A percentile compares a stretch with the other conserved stretches of the same genome.
phyloP scores from a whole-genome alignment of 1,140 invertebrate species.

The Caenorhabditis remanei region DNA sequence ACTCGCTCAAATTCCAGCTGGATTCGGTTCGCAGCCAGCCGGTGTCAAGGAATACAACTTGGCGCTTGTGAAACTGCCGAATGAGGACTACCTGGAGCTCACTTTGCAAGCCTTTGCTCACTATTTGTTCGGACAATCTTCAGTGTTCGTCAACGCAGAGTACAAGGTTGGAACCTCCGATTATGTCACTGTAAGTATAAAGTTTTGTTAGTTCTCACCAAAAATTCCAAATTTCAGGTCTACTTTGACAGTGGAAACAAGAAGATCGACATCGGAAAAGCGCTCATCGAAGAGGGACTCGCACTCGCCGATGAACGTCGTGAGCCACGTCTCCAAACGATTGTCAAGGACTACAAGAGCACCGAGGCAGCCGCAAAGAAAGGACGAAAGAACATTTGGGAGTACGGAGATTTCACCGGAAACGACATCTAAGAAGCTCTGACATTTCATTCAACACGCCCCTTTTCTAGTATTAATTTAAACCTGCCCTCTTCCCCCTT shows the following conservation, averaged over 20 bases:
- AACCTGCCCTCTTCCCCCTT: neutral
- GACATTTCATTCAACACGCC: too few species aligned
- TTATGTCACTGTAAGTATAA: conserved; percentile 70
- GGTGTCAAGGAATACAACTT: conserved; percentile 89
- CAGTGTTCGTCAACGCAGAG: conserved; percentile 82
- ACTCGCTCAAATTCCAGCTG: conserved; percentile 84
- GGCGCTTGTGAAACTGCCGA: conserved; percentile 87
- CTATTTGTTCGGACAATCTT: conserved; percentile 84
- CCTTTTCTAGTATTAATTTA: neutral
- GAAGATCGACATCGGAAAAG: conserved; percentile 87
- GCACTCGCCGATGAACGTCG: conserved; percentile 86
- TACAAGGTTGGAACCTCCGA: conserved; percentile 80
- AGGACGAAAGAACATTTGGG: conserved; percentile 73
- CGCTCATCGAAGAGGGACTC: conserved; percentile 88
- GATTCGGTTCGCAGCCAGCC: conserved; percentile 84
- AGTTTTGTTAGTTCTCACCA: too few species aligned
- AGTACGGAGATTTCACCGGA: conserved; percentile 75
- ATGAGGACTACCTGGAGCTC: conserved; percentile 80
- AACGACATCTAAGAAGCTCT: conserved; percentile 70
- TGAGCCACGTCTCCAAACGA: conserved; percentile 86
- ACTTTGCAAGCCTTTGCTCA: conserved; percentile 65
- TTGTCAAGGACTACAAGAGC: conserved; percentile 79
- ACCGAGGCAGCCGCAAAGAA: conserved; percentile 4
- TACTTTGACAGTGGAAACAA: conserved; percentile 80
- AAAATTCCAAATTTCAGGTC: conserved; percentile 29